Evolutionary conservation across 1,140 invertebrate genomes (phyloP), one percentile per base, ranked within the genome.

Genomic region (Halesus radiatus): DNA sequence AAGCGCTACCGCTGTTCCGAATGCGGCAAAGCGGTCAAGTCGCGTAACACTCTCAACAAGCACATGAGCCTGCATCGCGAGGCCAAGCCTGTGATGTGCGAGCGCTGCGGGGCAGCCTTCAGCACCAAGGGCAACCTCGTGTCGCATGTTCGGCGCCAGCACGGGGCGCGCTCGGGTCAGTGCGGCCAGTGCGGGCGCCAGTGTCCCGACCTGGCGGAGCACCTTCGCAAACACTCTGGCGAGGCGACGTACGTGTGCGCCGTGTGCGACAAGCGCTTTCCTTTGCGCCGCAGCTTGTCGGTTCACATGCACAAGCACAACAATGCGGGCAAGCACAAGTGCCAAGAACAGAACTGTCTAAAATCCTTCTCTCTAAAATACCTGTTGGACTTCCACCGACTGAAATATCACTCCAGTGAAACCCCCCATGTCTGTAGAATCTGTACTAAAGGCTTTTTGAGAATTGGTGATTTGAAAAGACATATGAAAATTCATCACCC

Each of bases 171-270:
- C 32, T 89, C 89, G 13, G 89, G 89, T 0, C 83, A 88, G 26
- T 90, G 88, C 75, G 79, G 72, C 18, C 79, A 87, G 5, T 90
- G 88, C 72, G 79, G 85, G 8, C 89, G 89, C 73, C 85, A 86
- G 26, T 89, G 88, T 70, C 84, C 89, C 0, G 85, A 89, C 72
- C 72, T 90, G 13, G 84, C 86, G 22, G 87, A 87, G 37, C 94
- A 95, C 83, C 89, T 93, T 84, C 86, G 92, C 3, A 92, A 91
- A 53, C 94, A 94, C 84, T 93, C 93, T 15, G 93, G 93, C 15
- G 93, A 94, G 84, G 92, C 91, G 70, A 93, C 93, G 1, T 94
- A 91, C 85, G 86, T 89, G 53, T 95, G 93, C 84, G 85, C 86
- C 20, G 68, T 88, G 68, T 90, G 85, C 84, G 88, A 84, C 89